Percentiles rank a stretch among this genome's conserved stretches.
Evolutionary conservation across 2,113 vertebrate genomes (phyloP).

Genomic region (Holacanthus passer): DNA sequence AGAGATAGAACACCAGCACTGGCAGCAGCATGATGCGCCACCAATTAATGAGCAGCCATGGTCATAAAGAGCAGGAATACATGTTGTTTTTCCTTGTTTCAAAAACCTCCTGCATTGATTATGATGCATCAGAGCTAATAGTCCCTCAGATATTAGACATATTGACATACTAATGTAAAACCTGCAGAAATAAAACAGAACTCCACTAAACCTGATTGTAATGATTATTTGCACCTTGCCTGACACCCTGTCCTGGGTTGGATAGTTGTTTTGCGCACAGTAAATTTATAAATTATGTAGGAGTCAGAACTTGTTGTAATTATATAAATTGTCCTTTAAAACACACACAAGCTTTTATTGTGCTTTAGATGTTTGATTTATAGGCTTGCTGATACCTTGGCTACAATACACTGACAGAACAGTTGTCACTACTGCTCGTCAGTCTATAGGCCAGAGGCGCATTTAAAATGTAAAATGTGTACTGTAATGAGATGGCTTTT

Average conservation of each 20-base stretch:
- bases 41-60: neutral
- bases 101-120: neutral
- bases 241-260: neutral
- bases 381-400: neutral
- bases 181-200: neutral
- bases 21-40: too few species aligned
- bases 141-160: neutral
- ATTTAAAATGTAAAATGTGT: slow-evolving; percentile 41
- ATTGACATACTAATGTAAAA: neutral
- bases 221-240: neutral
- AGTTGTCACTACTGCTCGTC: slow-evolving; percentile 20
- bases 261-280: neutral
- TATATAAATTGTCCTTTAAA: neutral
- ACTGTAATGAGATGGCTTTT: slow-evolving; percentile 51
- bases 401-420: slow-evolving; percentile 3
- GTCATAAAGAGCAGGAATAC: neutral
- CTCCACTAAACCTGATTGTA: neutral
- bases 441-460: slow-evolving; percentile 40
- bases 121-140: neutral
- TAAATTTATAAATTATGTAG: too few species aligned
- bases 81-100: neutral
- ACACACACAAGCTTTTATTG: slow-evolving; percentile 3
- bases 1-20: neutral
- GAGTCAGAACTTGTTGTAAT: neutral
- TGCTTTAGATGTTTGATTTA: slow-evolving; percentile 2